phyloP scores from a whole-genome alignment of 1,140 invertebrate species.

The Pararge aegeria region DNA sequence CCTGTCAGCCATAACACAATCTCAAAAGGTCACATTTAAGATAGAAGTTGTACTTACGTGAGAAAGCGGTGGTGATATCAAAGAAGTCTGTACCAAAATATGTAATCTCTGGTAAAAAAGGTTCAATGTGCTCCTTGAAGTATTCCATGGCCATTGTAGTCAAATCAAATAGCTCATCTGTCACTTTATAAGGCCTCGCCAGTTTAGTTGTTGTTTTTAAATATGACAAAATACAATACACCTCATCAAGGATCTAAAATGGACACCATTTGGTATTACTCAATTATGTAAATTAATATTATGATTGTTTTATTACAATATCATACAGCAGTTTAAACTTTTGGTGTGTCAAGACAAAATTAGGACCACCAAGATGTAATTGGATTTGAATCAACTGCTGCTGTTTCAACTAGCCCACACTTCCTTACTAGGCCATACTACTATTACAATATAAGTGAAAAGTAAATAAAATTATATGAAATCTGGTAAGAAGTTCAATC shows the following conservation, averaged over 20 bases:
- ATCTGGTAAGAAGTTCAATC: too few species aligned
- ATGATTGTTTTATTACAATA: too few species aligned
- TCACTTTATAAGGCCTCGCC: constrained; percentile 91
- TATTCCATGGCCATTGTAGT: constrained; percentile 97
- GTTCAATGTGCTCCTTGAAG: constrained; percentile 94
- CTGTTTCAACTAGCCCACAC: too few species aligned
- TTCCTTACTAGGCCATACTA: too few species aligned
- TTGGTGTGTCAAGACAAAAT: too few species aligned
- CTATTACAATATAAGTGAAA: too few species aligned
- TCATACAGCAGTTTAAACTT: too few species aligned
- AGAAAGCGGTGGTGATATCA: constrained; percentile 81
- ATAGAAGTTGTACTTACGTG: constrained; percentile 12
- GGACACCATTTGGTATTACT: not conserved
- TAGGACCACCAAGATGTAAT: too few species aligned
- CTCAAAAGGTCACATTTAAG: not conserved
- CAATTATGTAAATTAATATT: too few species aligned
- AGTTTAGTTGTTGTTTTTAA: constrained; percentile 90
- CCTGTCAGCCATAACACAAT: too few species aligned
- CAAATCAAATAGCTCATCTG: constrained; percentile 94
- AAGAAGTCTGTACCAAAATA: constrained; percentile 92
- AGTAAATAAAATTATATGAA: too few species aligned
- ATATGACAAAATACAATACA: constrained; percentile 90
- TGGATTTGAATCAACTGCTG: too few species aligned
- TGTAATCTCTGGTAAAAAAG: constrained; percentile 91
- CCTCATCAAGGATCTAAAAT: constrained; percentile 84